Conservation (phyloP, 1,140 invertebrate species). For the Drosophila virilis region DNA sequence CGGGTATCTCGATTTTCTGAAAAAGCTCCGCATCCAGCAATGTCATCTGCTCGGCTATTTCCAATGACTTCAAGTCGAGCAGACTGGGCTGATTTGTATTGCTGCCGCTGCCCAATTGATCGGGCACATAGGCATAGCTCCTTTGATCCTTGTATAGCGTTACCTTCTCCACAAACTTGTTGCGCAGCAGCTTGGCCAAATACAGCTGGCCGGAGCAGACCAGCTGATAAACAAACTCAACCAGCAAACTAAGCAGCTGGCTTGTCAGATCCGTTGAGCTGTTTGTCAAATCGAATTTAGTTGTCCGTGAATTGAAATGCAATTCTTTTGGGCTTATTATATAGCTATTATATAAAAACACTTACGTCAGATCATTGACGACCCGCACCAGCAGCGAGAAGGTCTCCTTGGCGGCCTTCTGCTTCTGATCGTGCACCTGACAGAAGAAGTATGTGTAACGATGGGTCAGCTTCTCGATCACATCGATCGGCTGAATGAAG, state of each 20-base stretch:
- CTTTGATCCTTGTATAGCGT: slow-evolving; percentile 75
- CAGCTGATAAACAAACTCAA: slow-evolving; percentile 96
- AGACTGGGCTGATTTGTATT: slow-evolving; percentile 85
- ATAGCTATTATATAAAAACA: too few species aligned
- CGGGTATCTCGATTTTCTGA: slow-evolving; percentile 98
- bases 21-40: slow-evolving; percentile 97
- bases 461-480: slow-evolving; percentile 94
- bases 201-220: slow-evolving; percentile 93
- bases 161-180: slow-evolving; percentile 94
- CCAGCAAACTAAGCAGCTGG: slow-evolving; percentile 89
- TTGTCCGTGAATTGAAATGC: too few species aligned
- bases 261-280: slow-evolving; percentile 93
- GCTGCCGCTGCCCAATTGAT: slow-evolving; percentile 17
- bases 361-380: slow-evolving; percentile 97
- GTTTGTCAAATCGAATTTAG: slow-evolving; percentile 4
- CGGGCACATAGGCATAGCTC: slow-evolving; percentile 36
- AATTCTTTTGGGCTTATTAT: neutral
- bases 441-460: slow-evolving; percentile 90
- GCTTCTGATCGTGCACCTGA: slow-evolving; percentile 89
- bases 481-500: slow-evolving; percentile 94
- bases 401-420: slow-evolving; percentile 93
- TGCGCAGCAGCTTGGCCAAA: slow-evolving; percentile 94
- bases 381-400: slow-evolving; percentile 96
- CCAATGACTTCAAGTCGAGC: slow-evolving; percentile 95
- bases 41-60: slow-evolving; percentile 98